A percentile compares a stretch with the other conserved stretches of the same genome.
Conservation (phyloP, 2,888 invertebrate genomes). For the Eupithecia pulchellata region DNA sequence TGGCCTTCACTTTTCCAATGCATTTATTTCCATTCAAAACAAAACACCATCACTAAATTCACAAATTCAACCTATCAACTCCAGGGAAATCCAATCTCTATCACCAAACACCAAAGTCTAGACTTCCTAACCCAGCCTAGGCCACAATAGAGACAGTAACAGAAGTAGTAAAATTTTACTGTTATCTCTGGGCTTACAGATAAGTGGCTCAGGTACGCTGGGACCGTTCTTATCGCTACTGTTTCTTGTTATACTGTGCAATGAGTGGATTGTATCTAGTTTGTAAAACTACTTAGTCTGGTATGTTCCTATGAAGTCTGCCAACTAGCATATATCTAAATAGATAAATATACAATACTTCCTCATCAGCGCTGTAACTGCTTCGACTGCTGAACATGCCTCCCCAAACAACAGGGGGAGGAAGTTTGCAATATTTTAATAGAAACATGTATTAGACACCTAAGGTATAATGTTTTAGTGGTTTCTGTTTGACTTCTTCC, state of each 20-base stretch:
- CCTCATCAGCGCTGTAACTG: not conserved
- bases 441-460: too few relatives aligned
- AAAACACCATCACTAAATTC: not conserved
- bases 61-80: not conserved
- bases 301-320: not conserved
- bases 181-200: conserved; percentile 46
- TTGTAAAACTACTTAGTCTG: conserved; percentile 19
- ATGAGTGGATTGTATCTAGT: conserved; percentile 24
- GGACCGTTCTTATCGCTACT: conserved; percentile 38
- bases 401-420: not conserved
- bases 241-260: conserved; percentile 38
- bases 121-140: not conserved
- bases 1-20: conserved; percentile 8
- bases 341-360: not conserved
- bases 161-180: conserved; percentile 48
- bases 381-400: not conserved
- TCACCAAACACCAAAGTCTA: not conserved
- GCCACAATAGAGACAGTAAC: conserved; percentile 27
- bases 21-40: conserved; percentile 8
- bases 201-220: conserved; percentile 42
- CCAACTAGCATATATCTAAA: not conserved
- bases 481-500: too few relatives aligned
- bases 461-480: too few relatives aligned
- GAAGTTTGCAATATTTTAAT: too few relatives aligned
- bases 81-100: conserved; percentile 2